Conservation (phyloP, 2,888 invertebrate species). For the Heliconius cydno region DNA sequence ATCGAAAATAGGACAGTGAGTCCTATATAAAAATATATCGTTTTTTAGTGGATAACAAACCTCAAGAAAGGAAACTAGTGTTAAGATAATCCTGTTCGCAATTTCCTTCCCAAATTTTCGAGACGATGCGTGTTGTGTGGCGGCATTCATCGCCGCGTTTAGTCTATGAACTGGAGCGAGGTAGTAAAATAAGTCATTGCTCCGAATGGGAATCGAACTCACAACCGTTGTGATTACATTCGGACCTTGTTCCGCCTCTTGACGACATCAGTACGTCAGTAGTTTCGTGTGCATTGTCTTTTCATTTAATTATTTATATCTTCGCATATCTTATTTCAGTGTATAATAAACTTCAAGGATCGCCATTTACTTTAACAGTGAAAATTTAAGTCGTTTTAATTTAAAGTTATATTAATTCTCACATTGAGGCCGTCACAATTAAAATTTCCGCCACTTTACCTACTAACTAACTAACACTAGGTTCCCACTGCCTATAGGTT, state of each 20-base stretch:
- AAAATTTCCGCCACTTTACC: not conserved
- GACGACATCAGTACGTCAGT: too few species aligned
- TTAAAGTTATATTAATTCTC: not conserved
- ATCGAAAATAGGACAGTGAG: too few species aligned
- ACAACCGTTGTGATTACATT: not conserved
- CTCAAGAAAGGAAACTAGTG: not conserved
- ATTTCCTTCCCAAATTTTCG: not conserved
- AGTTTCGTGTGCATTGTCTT: not conserved
- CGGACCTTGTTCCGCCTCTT: not conserved
- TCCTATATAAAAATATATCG: not conserved
- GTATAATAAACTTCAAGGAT: not conserved
- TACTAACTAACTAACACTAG: not conserved
- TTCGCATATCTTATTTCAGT: conserved; percentile 4
- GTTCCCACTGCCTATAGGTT: not conserved
- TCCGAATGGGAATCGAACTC: not conserved
- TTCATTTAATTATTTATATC: not conserved
- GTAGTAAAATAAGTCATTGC: not conserved
- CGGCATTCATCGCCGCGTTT: not conserved
- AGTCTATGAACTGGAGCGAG: not conserved
- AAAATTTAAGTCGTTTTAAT: not conserved
- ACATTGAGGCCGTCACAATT: not conserved
- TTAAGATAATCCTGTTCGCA: not conserved
- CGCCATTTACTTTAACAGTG: not conserved
- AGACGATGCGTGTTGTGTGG: not conserved
- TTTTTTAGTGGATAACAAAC: not conserved